Evolutionary conservation across 2,113 vertebrate species (phyloP), one percentile per base, ranked within the genome.

Genomic region (Nipponia nippon): DNA sequence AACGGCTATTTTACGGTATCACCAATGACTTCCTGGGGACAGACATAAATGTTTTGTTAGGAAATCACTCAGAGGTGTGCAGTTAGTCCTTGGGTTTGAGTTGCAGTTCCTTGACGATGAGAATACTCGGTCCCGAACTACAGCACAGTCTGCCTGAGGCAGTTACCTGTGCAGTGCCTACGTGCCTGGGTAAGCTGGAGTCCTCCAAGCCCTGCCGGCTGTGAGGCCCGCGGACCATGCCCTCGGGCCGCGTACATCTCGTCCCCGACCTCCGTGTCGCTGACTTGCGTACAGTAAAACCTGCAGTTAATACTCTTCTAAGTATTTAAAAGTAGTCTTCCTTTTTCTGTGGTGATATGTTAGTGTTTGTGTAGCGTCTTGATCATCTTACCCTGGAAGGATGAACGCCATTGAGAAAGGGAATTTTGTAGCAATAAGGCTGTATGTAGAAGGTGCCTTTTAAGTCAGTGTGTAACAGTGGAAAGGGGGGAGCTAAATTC

Each of bases 191-290:
- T 34, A 4, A 12, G 32, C 47, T 4, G 10, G 27, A 62, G 30
- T 11, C 61, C 79, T 20, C 53, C 32, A 11, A 15, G 49, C 59
- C 18, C 10, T 66, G 36, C 44, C 2, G 3, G 30, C 32, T 36
- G 1, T 1, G 1, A 15, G 52, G 42, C 11, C 67, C 26, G 3
- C 4, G 3, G 26, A 8, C 23, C 34, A 2, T 2, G 1, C n/a
- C 46, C 42, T 23, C 0, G 0, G 56, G 40, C 19, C 4, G 0
- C 36, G 2, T 19, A 4, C 1, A 1, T 15, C 40, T 21, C 1
- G 0, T 47, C 44, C 23, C 44, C 1, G 1, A 5, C 29, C 58
- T 27, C 21, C 3, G 0, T 16, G 65, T 34, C 21, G 3, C 71
- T 22, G 89, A 16, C 20, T 8, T n/a, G 32, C 0, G 7, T 9